A percentile compares a stretch with the other conserved stretches of the same genome.
phyloP scores from a whole-genome alignment of 1,140 invertebrate species.

The Drosophila pseudoananassae region DNA sequence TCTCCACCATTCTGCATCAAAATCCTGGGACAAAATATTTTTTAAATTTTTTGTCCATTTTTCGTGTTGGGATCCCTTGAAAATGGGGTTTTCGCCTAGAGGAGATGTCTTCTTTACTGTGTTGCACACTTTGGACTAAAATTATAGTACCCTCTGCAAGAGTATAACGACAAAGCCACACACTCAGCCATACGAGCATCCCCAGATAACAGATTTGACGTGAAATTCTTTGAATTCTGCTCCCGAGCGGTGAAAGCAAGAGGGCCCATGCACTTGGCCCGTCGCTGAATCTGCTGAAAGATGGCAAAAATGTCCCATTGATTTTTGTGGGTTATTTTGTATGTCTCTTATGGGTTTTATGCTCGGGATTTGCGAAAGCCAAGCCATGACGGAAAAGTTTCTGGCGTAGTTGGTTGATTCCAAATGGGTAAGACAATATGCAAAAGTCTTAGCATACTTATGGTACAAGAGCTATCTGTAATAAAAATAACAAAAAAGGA shows the following conservation, averaged over 20 bases:
- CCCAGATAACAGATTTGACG: constrained; percentile 44
- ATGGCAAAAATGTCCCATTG: constrained; percentile 17
- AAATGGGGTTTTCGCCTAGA: too few species aligned
- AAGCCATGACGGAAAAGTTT: constrained; percentile 16
- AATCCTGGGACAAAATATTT: too few species aligned
- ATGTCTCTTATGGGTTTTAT: not conserved
- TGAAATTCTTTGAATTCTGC: constrained; percentile 57
- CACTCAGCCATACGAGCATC: constrained; percentile 17
- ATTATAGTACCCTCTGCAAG: too few species aligned
- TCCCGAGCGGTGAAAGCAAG: not conserved
- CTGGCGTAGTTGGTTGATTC: constrained; percentile 5
- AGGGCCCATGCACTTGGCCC: constrained; percentile 14
- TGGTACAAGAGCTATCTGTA: not conserved
- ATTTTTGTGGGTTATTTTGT: constrained; percentile 24
- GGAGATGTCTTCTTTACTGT: too few species aligned
- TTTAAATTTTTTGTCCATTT: too few species aligned
- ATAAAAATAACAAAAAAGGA: constrained; percentile 10
- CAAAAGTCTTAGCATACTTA: constrained; percentile 17
- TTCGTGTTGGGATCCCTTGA: too few species aligned
- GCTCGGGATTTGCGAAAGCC: constrained; percentile 26
- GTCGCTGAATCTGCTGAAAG: constrained; percentile 1
- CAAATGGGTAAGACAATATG: constrained; percentile 11
- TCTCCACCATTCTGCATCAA: too few species aligned
- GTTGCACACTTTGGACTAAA: too few species aligned
- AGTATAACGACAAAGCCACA: constrained; percentile 21